phyloP scores from a whole-genome alignment of 2,113 vertebrate species.

The Pseudopodoces humilis region DNA sequence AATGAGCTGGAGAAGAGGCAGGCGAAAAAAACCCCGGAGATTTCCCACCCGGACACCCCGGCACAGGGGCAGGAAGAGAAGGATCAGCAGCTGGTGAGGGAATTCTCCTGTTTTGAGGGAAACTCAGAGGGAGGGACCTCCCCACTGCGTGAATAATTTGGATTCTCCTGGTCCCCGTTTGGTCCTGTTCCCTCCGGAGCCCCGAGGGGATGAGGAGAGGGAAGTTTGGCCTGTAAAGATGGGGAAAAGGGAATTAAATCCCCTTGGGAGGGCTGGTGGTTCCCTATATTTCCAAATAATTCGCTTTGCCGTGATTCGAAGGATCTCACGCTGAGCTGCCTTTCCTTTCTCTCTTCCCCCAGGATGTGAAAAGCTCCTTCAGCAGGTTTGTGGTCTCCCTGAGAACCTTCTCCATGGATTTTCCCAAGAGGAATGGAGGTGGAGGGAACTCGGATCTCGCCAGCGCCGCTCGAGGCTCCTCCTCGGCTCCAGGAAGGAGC shows the following conservation, averaged over 20 bases:
- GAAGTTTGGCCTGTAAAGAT: not conserved
- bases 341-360: not conserved
- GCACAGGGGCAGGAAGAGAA: not conserved
- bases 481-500: not conserved
- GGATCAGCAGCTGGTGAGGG: not conserved
- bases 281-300: fast-evolving
- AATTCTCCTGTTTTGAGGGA: not conserved
- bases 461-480: fast-evolving
- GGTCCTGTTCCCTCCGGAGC: not conserved
- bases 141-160: not conserved
- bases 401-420: fast-evolving
- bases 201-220: no score
- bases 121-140: not conserved
- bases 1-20: slow-evolving; percentile 34
- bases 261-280: no score
- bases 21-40: fast-evolving
- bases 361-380: not conserved
- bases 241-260: not conserved
- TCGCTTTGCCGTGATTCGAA: not conserved
- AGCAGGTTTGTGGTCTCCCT: not conserved
- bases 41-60: not conserved
- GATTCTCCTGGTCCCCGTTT: fast-evolving
- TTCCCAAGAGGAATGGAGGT: not conserved
- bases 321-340: fast-evolving
- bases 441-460: not conserved